Percentiles rank a stretch among this genome's conserved stretches.
Evolutionary conservation across 2,113 vertebrate species (phyloP).

Genomic region (Glaucomys volans): DNA sequence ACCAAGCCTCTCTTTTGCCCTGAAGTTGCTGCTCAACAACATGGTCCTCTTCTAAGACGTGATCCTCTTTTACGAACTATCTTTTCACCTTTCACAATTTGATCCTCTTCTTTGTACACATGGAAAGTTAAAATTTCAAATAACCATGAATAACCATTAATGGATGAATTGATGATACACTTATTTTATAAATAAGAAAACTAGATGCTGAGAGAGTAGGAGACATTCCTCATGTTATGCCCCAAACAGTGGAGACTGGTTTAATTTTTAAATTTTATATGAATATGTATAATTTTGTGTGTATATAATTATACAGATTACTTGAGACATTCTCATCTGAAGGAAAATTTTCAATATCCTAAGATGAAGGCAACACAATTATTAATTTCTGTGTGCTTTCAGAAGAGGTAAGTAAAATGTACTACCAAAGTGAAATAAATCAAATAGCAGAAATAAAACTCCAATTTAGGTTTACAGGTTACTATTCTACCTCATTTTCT

Average conservation of each 20-base stretch:
- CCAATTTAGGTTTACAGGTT: neutral
- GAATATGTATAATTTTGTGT: neutral
- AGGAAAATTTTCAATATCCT: neutral
- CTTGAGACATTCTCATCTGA: neutral
- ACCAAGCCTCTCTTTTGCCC: neutral
- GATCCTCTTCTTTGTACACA: neutral
- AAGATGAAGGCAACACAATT: neutral
- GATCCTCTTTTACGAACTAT: neutral
- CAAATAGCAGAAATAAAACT: neutral
- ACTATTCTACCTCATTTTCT: neutral
- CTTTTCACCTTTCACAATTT: too few species aligned
- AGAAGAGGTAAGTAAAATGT: neutral
- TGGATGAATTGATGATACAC: neutral
- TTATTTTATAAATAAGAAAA: conserved; percentile 15
- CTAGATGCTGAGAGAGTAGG: neutral
- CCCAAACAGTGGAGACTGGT: neutral
- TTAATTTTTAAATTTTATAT: neutral
- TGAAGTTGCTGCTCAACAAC: neutral
- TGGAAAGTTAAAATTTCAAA: neutral
- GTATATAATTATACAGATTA: neutral
- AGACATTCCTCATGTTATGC: neutral
- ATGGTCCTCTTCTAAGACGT: too few species aligned
- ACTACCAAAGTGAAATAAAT: neutral
- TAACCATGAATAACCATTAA: neutral
- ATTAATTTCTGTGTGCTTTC: neutral